phyloP scores from a whole-genome alignment of 1,140 invertebrate genomes.

The Catajapyx aquilonaris region DNA sequence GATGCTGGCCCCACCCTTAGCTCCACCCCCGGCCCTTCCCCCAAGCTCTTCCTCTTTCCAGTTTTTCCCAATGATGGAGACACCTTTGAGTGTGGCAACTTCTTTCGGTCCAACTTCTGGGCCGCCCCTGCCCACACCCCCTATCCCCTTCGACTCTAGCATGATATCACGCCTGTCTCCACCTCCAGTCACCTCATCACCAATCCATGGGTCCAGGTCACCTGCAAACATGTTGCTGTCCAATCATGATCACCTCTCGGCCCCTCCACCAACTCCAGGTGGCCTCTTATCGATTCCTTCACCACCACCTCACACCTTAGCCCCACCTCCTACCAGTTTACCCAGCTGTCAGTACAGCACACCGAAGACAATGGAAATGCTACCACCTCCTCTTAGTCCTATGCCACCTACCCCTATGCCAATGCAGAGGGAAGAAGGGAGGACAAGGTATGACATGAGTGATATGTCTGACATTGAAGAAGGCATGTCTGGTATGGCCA shows the following conservation, averaged over 20 bases:
- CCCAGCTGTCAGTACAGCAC: no score
- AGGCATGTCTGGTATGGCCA: no score
- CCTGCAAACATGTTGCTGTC: not conserved
- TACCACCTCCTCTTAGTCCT: no score
- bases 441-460: no score
- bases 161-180: conserved; percentile 11
- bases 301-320: no score
- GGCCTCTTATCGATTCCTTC: conserved; percentile 1
- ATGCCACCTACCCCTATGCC: no score
- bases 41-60: no score
- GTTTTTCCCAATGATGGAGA: no score
- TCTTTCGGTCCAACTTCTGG: not conserved
- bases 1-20: not conserved
- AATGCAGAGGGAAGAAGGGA: no score
- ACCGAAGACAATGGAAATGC: no score
- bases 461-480: no score
- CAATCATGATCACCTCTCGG: not conserved
- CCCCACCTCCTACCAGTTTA: not conserved
- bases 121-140: conserved; percentile 18
- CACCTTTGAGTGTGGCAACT: not conserved
- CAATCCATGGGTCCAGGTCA: not conserved
- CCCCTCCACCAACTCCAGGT: conserved; percentile 13
- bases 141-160: conserved; percentile 10
- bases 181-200: conserved; percentile 9
- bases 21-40: not conserved